Conservation (phyloP, 2,888 invertebrate genomes). For the Aspidapion aeneum region DNA sequence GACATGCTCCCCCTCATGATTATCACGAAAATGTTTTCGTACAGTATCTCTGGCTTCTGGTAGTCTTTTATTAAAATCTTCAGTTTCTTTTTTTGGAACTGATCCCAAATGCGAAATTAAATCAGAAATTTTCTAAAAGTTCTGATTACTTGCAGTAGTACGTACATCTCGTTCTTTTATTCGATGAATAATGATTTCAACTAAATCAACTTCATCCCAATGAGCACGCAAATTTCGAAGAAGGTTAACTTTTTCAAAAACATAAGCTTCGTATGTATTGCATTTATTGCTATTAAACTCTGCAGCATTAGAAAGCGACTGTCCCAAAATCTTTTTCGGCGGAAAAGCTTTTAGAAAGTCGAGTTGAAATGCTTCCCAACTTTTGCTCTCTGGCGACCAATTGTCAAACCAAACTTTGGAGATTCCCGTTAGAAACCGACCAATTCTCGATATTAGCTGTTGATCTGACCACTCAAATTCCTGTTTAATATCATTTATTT, state of each 20-base stretch:
- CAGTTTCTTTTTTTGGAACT: slow-evolving; percentile 6
- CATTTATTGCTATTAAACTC: slow-evolving; percentile 17
- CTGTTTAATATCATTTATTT: slow-evolving; percentile 16
- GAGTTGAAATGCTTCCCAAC: slow-evolving; percentile 23
- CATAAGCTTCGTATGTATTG: slow-evolving; percentile 26
- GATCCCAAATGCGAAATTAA: slow-evolving; percentile 22
- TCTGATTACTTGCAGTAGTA: slow-evolving; percentile 12
- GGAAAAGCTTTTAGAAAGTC: slow-evolving; percentile 29
- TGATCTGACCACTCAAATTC: slow-evolving; percentile 22
- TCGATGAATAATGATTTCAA: slow-evolving; percentile 24
- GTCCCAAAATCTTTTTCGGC: slow-evolving; percentile 22
- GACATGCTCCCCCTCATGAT: too few relatives aligned
- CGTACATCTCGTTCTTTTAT: slow-evolving; percentile 21
- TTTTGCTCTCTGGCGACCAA: slow-evolving; percentile 22
- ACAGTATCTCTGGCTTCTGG: not conserved
- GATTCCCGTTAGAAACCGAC: slow-evolving; percentile 18
- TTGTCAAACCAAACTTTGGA: slow-evolving; percentile 18
- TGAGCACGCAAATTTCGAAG: slow-evolving; percentile 22
- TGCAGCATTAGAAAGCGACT: slow-evolving; percentile 24
- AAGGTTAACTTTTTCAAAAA: slow-evolving; percentile 22
- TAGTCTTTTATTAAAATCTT: not conserved
- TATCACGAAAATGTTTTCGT: too few relatives aligned
- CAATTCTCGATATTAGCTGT: slow-evolving; percentile 20
- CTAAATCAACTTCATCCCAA: slow-evolving; percentile 24
- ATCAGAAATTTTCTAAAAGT: slow-evolving; percentile 24